Conservation (phyloP, 2,888 invertebrate genomes). For the Proisotoma minuta region DNA sequence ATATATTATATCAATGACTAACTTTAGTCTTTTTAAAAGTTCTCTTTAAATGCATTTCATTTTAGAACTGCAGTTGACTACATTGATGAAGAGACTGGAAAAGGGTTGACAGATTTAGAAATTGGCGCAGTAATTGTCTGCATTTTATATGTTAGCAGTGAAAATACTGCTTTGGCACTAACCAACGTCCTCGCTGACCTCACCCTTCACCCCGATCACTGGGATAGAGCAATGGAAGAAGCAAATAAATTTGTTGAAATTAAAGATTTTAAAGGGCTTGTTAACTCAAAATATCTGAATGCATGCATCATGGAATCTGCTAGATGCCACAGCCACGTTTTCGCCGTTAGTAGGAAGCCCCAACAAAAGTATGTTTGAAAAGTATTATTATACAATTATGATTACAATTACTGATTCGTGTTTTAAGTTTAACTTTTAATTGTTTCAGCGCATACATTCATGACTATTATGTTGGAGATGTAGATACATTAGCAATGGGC, state of each 20-base stretch:
- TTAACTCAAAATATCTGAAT: neutral
- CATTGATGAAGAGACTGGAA: constrained; percentile 5
- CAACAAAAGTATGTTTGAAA: neutral
- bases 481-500: neutral
- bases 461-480: neutral
- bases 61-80: constrained; percentile 12
- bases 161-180: neutral
- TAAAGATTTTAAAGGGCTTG: neutral
- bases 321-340: neutral
- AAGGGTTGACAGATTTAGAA: neutral
- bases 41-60: too few species aligned
- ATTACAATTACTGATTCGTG: too few species aligned
- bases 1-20: too few species aligned
- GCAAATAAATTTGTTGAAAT: neutral
- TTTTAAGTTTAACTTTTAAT: too few species aligned
- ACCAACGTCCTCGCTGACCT: neutral
- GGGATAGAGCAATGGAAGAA: neutral
- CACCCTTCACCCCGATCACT: neutral
- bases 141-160: neutral
- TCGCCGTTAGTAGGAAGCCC: neutral
- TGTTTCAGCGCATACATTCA: too few species aligned
- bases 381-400: neutral
- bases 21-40: too few species aligned
- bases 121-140: neutral
- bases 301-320: neutral